A percentile compares a stretch with the other conserved stretches of the same genome.
Conservation (phyloP, 1,140 invertebrate species). For the Coptotermes formosanus region DNA sequence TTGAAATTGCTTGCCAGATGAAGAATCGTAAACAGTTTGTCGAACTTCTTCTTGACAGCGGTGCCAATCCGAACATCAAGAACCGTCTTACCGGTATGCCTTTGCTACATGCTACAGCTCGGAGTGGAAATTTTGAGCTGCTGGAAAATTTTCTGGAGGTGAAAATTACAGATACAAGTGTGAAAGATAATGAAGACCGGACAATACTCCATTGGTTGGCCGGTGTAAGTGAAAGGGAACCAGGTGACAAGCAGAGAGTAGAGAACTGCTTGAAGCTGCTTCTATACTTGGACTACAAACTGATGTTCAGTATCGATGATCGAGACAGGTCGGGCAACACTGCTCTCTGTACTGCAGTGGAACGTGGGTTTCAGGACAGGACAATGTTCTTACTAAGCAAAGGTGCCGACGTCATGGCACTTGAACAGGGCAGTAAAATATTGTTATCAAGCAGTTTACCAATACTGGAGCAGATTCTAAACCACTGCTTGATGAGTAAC, state of each 20-base stretch:
- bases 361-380: not conserved
- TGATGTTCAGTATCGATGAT: not conserved
- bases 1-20: not conserved
- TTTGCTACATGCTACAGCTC: no score
- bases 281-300: not conserved
- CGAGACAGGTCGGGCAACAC: not conserved
- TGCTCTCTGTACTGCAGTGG: not conserved
- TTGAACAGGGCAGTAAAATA: not conserved
- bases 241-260: no score
- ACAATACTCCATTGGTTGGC: no score
- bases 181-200: no score
- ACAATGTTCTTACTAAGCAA: not conserved
- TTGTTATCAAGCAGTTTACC: not conserved
- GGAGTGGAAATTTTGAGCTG: no score
- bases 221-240: no score
- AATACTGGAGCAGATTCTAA: not conserved
- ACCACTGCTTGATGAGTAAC: not conserved
- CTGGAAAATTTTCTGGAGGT: no score
- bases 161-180: no score
- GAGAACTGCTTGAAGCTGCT: not conserved
- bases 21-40: not conserved
- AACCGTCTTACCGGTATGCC: no score
- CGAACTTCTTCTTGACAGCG: no score
- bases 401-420: not conserved
- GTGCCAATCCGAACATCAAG: no score